phyloP scores from a whole-genome alignment of 2,113 vertebrate species.

The Hypanus sabinus region DNA sequence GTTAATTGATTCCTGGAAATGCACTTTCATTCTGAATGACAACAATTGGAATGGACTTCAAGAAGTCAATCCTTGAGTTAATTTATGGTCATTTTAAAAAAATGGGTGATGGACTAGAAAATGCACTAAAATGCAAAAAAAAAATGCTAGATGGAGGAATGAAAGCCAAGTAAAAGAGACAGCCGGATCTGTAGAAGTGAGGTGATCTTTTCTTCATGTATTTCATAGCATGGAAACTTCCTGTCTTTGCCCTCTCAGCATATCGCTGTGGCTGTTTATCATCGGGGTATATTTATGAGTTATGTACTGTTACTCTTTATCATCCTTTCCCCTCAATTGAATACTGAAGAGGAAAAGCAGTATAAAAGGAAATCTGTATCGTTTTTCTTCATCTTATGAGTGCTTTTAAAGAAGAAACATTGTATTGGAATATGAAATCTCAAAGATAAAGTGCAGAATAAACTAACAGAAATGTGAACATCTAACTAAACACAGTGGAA shows the following conservation, averaged over 20 bases:
- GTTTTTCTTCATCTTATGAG: neutral
- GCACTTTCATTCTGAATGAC: neutral
- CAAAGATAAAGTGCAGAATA: no score
- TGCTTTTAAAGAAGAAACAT: neutral
- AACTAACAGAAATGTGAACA: no score
- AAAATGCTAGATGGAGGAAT: neutral
- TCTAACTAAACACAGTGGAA: neutral
- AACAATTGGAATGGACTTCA: neutral
- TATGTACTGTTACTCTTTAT: no score
- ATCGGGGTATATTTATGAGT: no score
- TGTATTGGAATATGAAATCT: neutral
- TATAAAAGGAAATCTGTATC: neutral
- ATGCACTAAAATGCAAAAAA: no score
- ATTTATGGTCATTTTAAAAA: neutral
- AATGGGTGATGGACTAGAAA: neutral
- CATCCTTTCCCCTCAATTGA: no score
- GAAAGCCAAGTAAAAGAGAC: neutral
- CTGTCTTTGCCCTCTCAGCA: neutral
- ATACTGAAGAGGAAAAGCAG: neutral
- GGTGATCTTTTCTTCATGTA: neutral
- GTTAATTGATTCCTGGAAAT: neutral
- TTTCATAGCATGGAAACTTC: neutral
- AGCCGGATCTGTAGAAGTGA: neutral
- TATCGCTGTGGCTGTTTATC: neutral
- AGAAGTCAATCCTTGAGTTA: neutral